Evolutionary conservation across 2,888 invertebrate genomes (phyloP).

Genomic region (Pandemis corylana): DNA sequence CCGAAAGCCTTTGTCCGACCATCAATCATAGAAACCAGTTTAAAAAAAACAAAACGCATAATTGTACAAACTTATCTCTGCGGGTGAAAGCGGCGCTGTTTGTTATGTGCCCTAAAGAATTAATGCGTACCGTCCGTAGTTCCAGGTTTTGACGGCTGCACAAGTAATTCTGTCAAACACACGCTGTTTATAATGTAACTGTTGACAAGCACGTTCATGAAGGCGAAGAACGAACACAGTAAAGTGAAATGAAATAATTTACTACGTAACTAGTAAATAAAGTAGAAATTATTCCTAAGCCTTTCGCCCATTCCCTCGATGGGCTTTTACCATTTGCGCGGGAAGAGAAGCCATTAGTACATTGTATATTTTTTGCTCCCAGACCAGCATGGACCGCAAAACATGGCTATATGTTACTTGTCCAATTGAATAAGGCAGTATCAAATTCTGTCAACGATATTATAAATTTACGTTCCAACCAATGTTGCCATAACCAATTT

Average conservation of each 20-base stretch:
- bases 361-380: too few relatives aligned
- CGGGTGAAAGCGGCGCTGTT: not conserved
- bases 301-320: too few relatives aligned
- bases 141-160: not conserved
- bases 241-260: too few relatives aligned
- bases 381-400: too few relatives aligned
- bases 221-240: too few relatives aligned
- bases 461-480: not conserved
- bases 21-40: slow-evolving; percentile 37
- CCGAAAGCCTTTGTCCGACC: slow-evolving; percentile 29
- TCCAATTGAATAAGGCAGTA: not conserved
- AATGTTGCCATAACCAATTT: not conserved
- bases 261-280: too few relatives aligned
- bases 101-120: not conserved
- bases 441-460: not conserved
- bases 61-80: slow-evolving; percentile 1
- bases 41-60: slow-evolving; percentile 22
- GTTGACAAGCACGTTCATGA: not conserved
- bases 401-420: too few relatives aligned
- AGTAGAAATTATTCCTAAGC: too few relatives aligned
- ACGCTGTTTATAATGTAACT: too few relatives aligned
- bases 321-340: too few relatives aligned
- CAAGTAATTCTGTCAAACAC: not conserved
- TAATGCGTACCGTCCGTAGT: not conserved
- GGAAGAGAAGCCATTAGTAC: too few relatives aligned